A percentile compares a stretch with the other conserved stretches of the same genome.
phyloP scores from a whole-genome alignment of 2,113 vertebrate genomes.

The Spea multiplicata region DNA sequence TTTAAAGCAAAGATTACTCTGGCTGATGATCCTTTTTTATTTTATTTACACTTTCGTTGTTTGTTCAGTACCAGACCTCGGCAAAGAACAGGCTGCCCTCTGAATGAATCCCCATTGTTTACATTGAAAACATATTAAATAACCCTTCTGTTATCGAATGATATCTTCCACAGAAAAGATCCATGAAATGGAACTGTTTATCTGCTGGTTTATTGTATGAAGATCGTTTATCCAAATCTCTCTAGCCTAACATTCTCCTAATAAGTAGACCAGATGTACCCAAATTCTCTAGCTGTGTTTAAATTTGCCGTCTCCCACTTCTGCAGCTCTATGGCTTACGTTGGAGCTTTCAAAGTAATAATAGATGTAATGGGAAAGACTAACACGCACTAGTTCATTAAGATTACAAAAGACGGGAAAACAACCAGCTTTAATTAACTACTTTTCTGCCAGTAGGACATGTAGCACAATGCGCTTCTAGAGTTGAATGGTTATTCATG shows the following conservation, averaged over 20 bases:
- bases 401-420: too few relatives aligned
- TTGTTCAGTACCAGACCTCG: constrained; percentile 51
- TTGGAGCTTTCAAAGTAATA: too few relatives aligned
- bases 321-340: too few relatives aligned
- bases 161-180: neutral
- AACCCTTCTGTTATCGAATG: constrained; percentile 34
- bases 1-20: too few relatives aligned
- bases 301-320: too few relatives aligned
- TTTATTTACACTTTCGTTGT: constrained; percentile 63
- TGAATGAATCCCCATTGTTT: constrained; percentile 51
- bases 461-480: too few relatives aligned
- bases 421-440: too few relatives aligned
- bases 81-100: constrained; percentile 54
- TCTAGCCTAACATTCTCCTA: constrained; percentile 3
- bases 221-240: constrained; percentile 17
- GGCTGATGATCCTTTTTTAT: neutral
- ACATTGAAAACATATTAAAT: constrained; percentile 52
- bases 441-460: too few relatives aligned
- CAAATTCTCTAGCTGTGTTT: too few relatives aligned
- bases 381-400: too few relatives aligned
- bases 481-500: too few relatives aligned
- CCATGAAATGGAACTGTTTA: constrained; percentile 22
- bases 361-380: too few relatives aligned
- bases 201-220: constrained; percentile 16
- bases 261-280: neutral